Conservation (phyloP, 2,888 invertebrate genomes). For the Ypsolopha scabrella region DNA sequence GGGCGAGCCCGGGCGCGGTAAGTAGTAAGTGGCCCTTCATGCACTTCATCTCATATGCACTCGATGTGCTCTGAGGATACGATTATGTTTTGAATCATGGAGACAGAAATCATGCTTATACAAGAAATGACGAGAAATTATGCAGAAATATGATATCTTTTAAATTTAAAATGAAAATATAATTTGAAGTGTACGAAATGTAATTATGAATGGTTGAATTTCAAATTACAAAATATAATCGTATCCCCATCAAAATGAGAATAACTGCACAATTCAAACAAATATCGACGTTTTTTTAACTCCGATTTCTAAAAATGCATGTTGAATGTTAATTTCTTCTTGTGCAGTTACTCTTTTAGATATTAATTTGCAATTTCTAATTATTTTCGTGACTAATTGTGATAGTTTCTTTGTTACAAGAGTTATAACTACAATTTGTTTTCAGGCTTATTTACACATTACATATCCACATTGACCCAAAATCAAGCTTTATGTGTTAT, state of each 20-base stretch:
- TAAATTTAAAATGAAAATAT: too few species aligned
- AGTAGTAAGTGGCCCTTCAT: constrained; percentile 80
- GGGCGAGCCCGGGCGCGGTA: constrained; percentile 80
- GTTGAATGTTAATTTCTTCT: background rate
- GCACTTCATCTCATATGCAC: constrained; percentile 65
- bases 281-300: too few species aligned
- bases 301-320: too few species aligned
- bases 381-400: background rate
- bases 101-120: too few species aligned
- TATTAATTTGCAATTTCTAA: background rate
- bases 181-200: too few species aligned
- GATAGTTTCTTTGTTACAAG: background rate
- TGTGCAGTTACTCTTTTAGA: constrained; percentile 1
- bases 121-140: too few species aligned
- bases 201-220: background rate
- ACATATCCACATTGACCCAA: background rate
- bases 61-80: constrained; percentile 24
- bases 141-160: too few species aligned
- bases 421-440: background rate
- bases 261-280: background rate
- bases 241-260: background rate
- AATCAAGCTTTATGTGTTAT: background rate
- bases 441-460: background rate
- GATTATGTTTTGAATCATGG: constrained; percentile 15
- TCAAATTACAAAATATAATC: background rate